phyloP scores from a whole-genome alignment of 2,113 vertebrate species.

The Vimba vimba region DNA sequence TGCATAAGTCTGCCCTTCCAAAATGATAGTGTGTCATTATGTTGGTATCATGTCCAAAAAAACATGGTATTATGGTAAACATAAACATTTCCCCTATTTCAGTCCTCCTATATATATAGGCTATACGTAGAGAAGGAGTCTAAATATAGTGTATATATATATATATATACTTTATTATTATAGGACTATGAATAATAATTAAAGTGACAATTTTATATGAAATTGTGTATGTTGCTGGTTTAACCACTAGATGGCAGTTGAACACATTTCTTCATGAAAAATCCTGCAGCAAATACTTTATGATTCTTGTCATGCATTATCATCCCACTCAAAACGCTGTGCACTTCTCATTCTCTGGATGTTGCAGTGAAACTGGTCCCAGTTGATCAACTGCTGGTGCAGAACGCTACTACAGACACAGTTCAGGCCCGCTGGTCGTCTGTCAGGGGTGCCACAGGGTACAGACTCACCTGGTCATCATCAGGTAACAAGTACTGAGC shows the following conservation, averaged over 20 bases:
- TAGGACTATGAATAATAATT: not conserved
- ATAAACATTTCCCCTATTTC: too few species aligned
- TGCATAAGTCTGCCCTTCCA: not conserved
- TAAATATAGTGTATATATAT: too few species aligned
- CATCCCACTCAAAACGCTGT: not conserved
- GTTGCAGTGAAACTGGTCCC: slow-evolving; percentile 82
- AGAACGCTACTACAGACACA: slow-evolving; percentile 85
- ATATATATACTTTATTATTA: not conserved
- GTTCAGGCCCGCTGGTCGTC: slow-evolving; percentile 82
- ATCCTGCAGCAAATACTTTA: not conserved
- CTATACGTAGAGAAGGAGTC: too few species aligned
- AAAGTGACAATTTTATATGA: not conserved
- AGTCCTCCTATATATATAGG: too few species aligned
- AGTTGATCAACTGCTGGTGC: slow-evolving; percentile 78
- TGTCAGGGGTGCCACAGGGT: slow-evolving; percentile 83
- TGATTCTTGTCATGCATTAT: not conserved
- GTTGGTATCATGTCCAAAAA: not conserved
- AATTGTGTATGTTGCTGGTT: not conserved
- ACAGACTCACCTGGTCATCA: slow-evolving; percentile 86
- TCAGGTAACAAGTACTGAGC: slow-evolving; percentile 70
- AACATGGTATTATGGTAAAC: too few species aligned
- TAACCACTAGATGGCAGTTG: slow-evolving; percentile 57
- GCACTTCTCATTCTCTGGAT: slow-evolving; percentile 26
- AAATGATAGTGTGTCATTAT: not conserved
- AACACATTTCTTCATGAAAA: slow-evolving; percentile 4